Evolutionary conservation across 2,888 invertebrate genomes (phyloP), one percentile per base, ranked within the genome.

Genomic region (Agriopis marginaria): DNA sequence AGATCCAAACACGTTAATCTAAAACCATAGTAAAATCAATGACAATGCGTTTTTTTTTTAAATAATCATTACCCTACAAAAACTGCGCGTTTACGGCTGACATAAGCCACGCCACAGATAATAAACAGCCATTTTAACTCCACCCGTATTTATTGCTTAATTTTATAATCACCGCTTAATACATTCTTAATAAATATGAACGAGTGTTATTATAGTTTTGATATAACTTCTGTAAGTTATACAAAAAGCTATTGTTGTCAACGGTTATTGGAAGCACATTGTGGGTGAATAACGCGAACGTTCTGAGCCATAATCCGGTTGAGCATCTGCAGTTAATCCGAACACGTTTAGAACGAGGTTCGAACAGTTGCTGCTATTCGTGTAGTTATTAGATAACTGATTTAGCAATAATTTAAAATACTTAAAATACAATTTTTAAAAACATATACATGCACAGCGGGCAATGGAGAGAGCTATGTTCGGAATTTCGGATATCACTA

Each of bases 91-190:
- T 86, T 83, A 85, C 75, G 75, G 74, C 63, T 55, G 70, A 67
- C 74, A 84, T 83, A 84, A 83, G 83, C 85, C 85, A 84, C 78
- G 83, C 85, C 85, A 84, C 78, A 76, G 60, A 75, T 80, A 81
- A 82, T 75, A 67, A 40, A 65, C 76, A 68, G 73, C 70, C 73
- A 75, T 64, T 68, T 39, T n/a, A 32, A 51, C 3, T 32, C 4
- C 9, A 32, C 47, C 50, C 42, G 7, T 55, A 47, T 49, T 39
- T 49, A 56, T 49, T 49, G 6, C 47, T 45, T n/a, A 32, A 55
- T 55, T 55, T 9, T 63, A 42, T 5, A 9, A 42, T 32, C 32
- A 32, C 3, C 5, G 32, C 32, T 32, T 32, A 55, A 55, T 75
- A 51, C 45, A 32, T 62, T 62, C 45, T n/a, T n/a, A 42, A 14